phyloP scores from a whole-genome alignment of 2,888 invertebrate genomes.

The Tryphoninae sp. region DNA sequence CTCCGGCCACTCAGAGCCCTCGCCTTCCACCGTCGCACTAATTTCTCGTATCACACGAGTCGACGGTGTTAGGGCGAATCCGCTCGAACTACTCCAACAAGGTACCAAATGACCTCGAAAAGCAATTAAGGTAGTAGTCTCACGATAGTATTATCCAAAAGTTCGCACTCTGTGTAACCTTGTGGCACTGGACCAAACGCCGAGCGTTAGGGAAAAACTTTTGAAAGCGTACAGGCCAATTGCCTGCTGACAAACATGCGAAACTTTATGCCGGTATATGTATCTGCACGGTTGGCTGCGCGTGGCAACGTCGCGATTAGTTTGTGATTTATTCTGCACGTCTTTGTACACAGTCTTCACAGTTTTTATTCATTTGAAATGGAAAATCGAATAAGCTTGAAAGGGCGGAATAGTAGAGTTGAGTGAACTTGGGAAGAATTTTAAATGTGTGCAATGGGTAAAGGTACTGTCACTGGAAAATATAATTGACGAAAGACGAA shows the following conservation, averaged over 20 bases:
- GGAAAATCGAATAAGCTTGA: background rate
- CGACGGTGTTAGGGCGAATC: no score
- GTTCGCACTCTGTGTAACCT: background rate
- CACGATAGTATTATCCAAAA: background rate
- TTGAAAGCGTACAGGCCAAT: background rate
- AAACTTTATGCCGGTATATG: background rate
- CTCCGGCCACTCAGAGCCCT: no score
- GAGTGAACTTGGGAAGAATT: slow-evolving; percentile 48
- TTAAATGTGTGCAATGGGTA: slow-evolving; percentile 59
- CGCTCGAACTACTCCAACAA: no score
- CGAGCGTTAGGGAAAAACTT: background rate
- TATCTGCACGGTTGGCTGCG: background rate
- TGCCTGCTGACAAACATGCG: background rate
- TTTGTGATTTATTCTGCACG: background rate
- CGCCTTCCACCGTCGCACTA: no score
- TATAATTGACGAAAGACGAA: slow-evolving; percentile 52
- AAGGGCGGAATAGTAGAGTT: slow-evolving; percentile 53
- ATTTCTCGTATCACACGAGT: no score
- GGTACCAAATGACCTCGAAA: no score
- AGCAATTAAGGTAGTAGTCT: background rate
- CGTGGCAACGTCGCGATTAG: background rate
- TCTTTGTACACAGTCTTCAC: no score
- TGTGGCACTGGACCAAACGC: background rate
- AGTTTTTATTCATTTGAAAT: background rate
- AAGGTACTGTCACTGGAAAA: slow-evolving; percentile 51